phyloP scores from a whole-genome alignment of 2,797 vertebrate species.

The Hypotaenidia philippensis region DNA sequence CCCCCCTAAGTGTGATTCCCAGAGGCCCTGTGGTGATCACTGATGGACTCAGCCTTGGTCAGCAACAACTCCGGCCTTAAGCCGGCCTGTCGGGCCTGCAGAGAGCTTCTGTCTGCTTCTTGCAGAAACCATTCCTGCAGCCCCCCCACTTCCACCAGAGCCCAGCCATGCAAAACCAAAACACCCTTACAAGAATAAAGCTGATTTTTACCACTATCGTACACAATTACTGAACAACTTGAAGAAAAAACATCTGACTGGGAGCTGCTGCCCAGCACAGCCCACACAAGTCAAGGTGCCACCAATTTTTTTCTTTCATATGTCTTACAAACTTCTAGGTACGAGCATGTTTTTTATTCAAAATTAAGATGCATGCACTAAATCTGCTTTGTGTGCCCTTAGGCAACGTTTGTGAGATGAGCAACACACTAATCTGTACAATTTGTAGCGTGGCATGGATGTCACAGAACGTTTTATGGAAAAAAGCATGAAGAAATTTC shows the following conservation, averaged over 20 bases:
- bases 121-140: too few species aligned
- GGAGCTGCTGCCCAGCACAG: background rate
- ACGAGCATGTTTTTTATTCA: background rate
- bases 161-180: too few species aligned
- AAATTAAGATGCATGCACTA: background rate
- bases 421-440: background rate
- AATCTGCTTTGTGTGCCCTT: background rate
- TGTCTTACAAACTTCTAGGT: background rate
- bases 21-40: too few species aligned
- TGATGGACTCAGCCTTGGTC: too few species aligned
- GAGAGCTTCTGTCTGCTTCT: too few species aligned
- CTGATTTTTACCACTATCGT: background rate
- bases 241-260: background rate
- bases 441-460: accelerated
- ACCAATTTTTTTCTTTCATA: background rate
- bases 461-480: background rate
- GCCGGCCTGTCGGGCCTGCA: too few species aligned
- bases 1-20: too few species aligned
- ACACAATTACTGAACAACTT: background rate
- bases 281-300: background rate
- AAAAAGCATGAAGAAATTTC: background rate
- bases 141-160: too few species aligned
- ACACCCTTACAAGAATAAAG: background rate
- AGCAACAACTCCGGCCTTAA: too few species aligned
- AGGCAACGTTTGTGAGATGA: background rate